Evolutionary conservation across 2,797 vertebrate genomes (phyloP), one percentile per base, ranked within the genome.

Genomic region (Gobionotothen gibberifrons): DNA sequence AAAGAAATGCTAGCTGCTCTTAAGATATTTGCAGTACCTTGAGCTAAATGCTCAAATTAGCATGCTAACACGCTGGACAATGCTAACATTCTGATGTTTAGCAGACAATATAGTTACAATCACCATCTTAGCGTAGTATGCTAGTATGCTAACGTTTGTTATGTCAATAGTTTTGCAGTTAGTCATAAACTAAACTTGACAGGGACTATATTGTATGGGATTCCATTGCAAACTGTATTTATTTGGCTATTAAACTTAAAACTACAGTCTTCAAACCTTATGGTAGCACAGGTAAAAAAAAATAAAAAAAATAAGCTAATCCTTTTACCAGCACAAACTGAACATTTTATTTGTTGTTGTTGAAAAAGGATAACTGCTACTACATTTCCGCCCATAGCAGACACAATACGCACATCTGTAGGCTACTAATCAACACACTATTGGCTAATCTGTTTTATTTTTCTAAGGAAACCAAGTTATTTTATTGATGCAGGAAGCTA

Each of bases 31-130:
- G 11, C 16, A 44, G 9, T 43, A n/a, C 11, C 42, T 16, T 39
- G 21, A 63, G 36, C 60, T 47, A 22, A 47, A 63, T 48, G 10
- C 3, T 57, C 19, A 36, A 4, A 8, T 62, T 32, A n/a, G n/a
- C 6, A 54, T n/a, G 32, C 32, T 36, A 36, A 36, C 32, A 36
- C 8, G 32, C 9, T 32, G 43, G 21, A 11, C 21, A 46, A 44
- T 60, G 44, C 46, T 21, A 12, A 40, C 21, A 32, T 19, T 36
- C 53, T 26, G 54, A 52, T n/a, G 17, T 7, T 9, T 3, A 46
- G 55, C 56, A 54, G 42, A 29, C 19, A 66, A 22, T 67, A 26
- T 26, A 26, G 40, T 58, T 7, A 67, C 26, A 16, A 22, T 49
- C 1, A 36, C 1, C 21, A 29, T 40, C 3, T 26, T 14, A 54